phyloP scores from a whole-genome alignment of 1,140 invertebrate species.

The Euglossa dilemma region DNA sequence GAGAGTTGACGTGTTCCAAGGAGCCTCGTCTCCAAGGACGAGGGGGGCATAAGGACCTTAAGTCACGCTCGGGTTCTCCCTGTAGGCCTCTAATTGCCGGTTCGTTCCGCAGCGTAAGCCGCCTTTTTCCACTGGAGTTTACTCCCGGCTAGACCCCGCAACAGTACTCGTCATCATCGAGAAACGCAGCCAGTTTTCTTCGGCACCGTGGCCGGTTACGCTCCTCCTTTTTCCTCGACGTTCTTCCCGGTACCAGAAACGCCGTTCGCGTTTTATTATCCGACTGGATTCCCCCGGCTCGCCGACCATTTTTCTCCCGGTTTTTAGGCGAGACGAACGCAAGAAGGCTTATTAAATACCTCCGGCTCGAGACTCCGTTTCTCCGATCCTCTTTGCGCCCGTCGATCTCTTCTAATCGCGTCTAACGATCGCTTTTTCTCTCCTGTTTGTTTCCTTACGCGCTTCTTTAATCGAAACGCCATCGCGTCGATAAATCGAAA shows the following conservation, averaged over 20 bases:
- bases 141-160: not conserved
- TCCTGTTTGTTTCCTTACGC: no score
- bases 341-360: no score
- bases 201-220: not conserved
- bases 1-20: slow-evolving; percentile 44
- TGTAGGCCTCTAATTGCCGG: slow-evolving; percentile 67
- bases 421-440: no score
- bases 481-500: no score
- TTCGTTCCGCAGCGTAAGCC: slow-evolving; percentile 60
- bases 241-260: not conserved
- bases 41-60: slow-evolving; percentile 59
- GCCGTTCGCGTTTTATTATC: not conserved
- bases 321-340: not conserved
- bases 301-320: not conserved
- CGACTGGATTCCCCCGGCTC: not conserved
- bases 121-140: slow-evolving; percentile 24
- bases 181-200: slow-evolving; percentile 7
- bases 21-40: slow-evolving; percentile 55
- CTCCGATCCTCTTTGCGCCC: no score
- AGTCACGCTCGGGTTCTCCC: slow-evolving; percentile 65
- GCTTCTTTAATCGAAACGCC: no score
- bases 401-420: no score
- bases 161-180: slow-evolving; percentile 17
- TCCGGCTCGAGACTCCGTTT: no score
- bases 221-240: not conserved